Conservation (phyloP, 2,113 vertebrate genomes). For the Protomyctophum bolini region DNA sequence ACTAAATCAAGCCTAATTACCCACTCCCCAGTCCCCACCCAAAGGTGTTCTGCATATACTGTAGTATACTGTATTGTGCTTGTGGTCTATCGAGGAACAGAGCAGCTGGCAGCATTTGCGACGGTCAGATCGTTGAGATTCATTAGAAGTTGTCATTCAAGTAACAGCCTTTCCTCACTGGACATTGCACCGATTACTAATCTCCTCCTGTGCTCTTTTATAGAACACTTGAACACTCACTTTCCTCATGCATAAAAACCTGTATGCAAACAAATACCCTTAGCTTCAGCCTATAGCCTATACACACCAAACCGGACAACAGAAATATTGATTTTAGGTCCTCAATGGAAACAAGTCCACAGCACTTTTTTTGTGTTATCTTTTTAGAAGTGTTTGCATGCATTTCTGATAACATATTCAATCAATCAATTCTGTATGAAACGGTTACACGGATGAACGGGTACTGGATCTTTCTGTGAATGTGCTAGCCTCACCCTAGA, state of each 20-base stretch:
- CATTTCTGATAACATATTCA: no score
- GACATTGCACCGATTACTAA: constrained; percentile 44
- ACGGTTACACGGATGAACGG: constrained; percentile 42
- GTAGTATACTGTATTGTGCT: not conserved
- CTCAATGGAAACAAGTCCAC: no score
- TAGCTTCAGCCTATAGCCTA: not conserved
- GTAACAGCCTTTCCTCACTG: not conserved
- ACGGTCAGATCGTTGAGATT: constrained; percentile 34
- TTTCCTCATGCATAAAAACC: constrained; percentile 8
- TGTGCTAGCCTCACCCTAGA: constrained; percentile 9
- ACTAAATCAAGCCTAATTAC: no score
- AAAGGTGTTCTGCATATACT: no score
- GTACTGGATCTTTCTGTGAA: constrained; percentile 10
- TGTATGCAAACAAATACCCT: not conserved
- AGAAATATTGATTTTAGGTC: constrained; percentile 41
- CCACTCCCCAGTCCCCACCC: no score
- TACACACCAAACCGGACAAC: constrained; percentile 18
- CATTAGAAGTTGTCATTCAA: constrained; percentile 9
- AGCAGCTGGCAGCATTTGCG: not conserved
- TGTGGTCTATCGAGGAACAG: not conserved
- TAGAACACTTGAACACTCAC: constrained; percentile 7
- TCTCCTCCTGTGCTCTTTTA: constrained; percentile 27
- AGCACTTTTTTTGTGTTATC: no score
- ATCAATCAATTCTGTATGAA: constrained; percentile 12
- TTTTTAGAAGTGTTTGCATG: no score